Percentiles rank a stretch among this genome's conserved stretches.
These are phyloP conservation scores for Phyllostomus hastatus DNA, from an alignment of 2,113 vertebrate genomes.

Conservation along the genomic window DNA sequence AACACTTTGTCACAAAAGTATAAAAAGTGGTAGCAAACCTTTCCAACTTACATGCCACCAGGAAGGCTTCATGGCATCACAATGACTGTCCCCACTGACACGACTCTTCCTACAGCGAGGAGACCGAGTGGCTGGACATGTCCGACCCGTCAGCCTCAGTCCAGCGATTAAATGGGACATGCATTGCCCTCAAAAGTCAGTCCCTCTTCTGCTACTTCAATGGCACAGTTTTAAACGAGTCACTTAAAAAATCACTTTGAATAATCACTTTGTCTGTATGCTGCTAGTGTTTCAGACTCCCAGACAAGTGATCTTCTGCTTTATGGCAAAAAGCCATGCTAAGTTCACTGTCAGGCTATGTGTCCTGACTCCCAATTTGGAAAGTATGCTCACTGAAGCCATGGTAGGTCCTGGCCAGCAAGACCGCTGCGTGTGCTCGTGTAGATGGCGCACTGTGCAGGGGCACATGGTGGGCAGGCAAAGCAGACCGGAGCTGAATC, in stretches of 20 bases:
- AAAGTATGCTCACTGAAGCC: background rate
- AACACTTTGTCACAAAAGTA: background rate
- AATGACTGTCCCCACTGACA: background rate
- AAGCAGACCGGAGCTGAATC: background rate
- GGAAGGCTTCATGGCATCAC: fast-evolving
- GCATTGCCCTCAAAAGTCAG: background rate
- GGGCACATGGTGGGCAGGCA: background rate
- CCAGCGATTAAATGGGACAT: background rate
- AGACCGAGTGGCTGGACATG: fast-evolving
- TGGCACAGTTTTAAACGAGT: background rate
- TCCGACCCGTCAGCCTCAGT: background rate
- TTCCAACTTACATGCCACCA: background rate
- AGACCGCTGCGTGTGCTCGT: background rate
- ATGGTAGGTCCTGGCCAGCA: background rate
- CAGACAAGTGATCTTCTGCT: background rate
- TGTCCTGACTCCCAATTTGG: background rate
- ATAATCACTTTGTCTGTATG: background rate
- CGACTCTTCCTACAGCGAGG: background rate
- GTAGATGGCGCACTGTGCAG: background rate
- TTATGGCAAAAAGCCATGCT: background rate
- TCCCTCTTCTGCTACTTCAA: background rate
- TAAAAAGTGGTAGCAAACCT: background rate
- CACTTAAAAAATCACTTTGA: background rate
- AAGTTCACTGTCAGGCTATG: background rate
- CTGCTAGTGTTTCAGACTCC: background rate